Percentiles rank a stretch among this genome's conserved stretches.
These are phyloP conservation scores for Zoanthus gigantus DNA, from an alignment of 92 coral and sea anemone genomes.

Conservation along the genomic window DNA sequence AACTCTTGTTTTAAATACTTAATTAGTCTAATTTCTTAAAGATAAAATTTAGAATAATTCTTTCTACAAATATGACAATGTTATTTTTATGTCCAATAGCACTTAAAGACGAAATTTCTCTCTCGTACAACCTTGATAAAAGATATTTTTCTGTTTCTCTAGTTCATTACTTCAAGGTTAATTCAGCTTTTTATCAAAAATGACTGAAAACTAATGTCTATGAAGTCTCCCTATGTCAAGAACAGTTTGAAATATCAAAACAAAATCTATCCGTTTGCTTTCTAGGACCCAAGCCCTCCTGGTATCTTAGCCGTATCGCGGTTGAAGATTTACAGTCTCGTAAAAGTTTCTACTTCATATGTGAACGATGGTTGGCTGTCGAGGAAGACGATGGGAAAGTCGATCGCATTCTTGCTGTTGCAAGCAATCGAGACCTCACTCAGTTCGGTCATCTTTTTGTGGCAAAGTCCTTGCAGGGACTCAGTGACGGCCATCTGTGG, in stretches of 20 bases:
- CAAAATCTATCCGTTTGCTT: not conserved
- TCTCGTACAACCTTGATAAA: too few species aligned
- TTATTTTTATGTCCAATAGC: too few species aligned
- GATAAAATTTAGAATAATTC: too few species aligned
- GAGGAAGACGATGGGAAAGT: constrained; percentile 95
- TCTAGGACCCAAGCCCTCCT: constrained; percentile 83
- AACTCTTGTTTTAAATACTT: too few species aligned
- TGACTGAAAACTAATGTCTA: too few species aligned
- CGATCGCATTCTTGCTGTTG: constrained; percentile 82
- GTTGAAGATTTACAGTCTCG: constrained; percentile 80
- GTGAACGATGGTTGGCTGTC: constrained; percentile 97
- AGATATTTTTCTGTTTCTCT: too few species aligned
- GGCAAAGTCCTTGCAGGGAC: constrained; percentile 83
- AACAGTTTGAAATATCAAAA: not conserved
- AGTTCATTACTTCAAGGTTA: too few species aligned
- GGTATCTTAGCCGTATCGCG: constrained; percentile 93
- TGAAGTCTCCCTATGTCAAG: not conserved
- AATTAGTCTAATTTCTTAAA: too few species aligned
- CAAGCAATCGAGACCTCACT: constrained; percentile 83
- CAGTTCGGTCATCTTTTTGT: constrained; percentile 90
- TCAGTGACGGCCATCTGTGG: constrained; percentile 98
- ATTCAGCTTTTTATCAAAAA: too few species aligned
- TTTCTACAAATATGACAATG: too few species aligned
- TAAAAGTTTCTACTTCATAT: constrained; percentile 80
- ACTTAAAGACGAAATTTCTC: too few species aligned